A percentile compares a stretch with the other conserved stretches of the same genome.
Conservation (phyloP, 2,888 invertebrate species). For the Agrochola lychnidis region DNA sequence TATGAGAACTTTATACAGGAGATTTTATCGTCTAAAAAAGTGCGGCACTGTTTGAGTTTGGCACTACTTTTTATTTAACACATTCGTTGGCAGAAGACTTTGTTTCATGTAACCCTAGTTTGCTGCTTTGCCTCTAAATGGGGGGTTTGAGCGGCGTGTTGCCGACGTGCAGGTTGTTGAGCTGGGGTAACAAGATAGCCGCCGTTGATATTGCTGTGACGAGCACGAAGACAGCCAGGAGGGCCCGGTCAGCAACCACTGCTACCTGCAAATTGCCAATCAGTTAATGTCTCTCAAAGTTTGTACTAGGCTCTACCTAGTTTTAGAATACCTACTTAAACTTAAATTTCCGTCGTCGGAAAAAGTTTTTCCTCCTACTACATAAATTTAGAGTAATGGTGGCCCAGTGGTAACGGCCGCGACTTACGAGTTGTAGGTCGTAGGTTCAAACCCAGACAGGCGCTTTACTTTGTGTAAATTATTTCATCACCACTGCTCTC, state of each 20-base stretch:
- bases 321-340: background rate
- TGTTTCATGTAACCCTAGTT: constrained; percentile 53
- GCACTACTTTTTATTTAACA: constrained; percentile 64
- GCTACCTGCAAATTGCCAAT: constrained; percentile 89
- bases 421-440: no score
- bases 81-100: constrained; percentile 72
- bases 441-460: no score
- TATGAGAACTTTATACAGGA: constrained; percentile 20
- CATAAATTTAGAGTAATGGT: no score
- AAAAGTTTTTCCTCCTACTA: background rate
- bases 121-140: constrained; percentile 71
- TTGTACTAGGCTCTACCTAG: background rate
- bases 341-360: background rate
- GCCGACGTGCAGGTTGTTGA: constrained; percentile 89
- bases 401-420: no score
- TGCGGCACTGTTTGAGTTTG: constrained; percentile 54
- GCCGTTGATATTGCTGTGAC: constrained; percentile 95
- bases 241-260: constrained; percentile 95
- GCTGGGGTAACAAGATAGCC: constrained; percentile 93
- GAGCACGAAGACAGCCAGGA: constrained; percentile 94
- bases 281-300: constrained; percentile 1
- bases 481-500: no score
- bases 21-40: constrained; percentile 21
- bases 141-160: constrained; percentile 88
- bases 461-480: no score